A percentile compares a stretch with the other conserved stretches of the same genome.
Conservation (phyloP, 1,140 invertebrate genomes). For the Hylyphantes graminicola region DNA sequence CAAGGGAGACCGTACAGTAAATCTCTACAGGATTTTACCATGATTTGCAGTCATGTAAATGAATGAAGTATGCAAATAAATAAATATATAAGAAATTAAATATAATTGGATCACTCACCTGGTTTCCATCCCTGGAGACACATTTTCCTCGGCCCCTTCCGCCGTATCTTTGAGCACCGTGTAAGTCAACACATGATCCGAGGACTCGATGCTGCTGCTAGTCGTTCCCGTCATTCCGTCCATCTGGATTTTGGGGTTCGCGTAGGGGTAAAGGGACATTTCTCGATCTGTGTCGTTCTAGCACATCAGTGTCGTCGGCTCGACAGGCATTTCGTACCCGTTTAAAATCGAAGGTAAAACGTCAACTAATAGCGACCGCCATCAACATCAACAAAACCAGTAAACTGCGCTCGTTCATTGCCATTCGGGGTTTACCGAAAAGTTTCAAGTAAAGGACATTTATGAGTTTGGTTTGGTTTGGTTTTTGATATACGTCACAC, state of each 20-base stretch:
- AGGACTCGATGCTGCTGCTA: constrained; percentile 33
- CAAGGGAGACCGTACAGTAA: no score
- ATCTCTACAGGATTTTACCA: not conserved
- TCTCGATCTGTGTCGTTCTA: not conserved
- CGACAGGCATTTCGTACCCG: not conserved
- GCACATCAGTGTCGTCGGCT: not conserved
- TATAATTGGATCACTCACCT: constrained; percentile 13
- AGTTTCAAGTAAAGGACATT: no score
- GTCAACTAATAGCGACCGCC: constrained; percentile 35
- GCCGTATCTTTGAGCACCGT: constrained; percentile 48
- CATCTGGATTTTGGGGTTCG: constrained; percentile 38
- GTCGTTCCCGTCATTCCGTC: constrained; percentile 38
- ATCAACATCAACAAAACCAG: constrained; percentile 26
- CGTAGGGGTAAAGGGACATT: constrained; percentile 24
- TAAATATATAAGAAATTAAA: not conserved
- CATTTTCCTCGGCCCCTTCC: constrained; percentile 24
- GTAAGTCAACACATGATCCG: constrained; percentile 46
- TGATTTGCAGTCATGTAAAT: not conserved
- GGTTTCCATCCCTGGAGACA: constrained; percentile 30
- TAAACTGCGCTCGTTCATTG: constrained; percentile 15
- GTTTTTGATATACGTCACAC: no score
- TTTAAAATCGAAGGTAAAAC: constrained; percentile 16
- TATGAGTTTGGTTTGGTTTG: no score
- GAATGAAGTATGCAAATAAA: not conserved
- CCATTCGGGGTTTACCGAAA: constrained; percentile 1